A percentile compares a stretch with the other conserved stretches of the same genome.
Conservation (phyloP, 2,797 vertebrate species). For the Dicrostonyx torquatus region DNA sequence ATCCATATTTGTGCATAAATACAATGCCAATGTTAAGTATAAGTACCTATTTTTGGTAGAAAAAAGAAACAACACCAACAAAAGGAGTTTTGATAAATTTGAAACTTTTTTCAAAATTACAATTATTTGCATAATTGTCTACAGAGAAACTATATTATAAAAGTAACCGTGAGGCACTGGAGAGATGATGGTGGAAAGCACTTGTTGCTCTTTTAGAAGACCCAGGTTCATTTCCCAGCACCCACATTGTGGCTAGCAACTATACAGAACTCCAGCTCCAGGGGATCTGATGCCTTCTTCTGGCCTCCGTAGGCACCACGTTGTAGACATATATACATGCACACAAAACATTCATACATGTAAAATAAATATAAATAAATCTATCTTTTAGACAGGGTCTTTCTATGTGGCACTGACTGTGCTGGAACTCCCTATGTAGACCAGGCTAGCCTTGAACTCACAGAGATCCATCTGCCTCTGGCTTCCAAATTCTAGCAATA, state of each 20-base stretch:
- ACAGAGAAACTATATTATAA: neutral
- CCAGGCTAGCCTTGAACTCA: neutral
- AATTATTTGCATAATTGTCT: conserved; percentile 31
- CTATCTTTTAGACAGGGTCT: neutral
- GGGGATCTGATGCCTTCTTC: neutral
- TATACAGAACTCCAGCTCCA: neutral
- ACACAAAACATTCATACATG: neutral
- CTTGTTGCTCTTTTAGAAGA: neutral
- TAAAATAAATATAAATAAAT: neutral
- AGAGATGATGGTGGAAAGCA: neutral
- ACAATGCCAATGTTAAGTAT: neutral
- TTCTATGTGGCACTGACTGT: neutral
- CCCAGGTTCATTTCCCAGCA: neutral
- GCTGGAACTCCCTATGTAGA: neutral
- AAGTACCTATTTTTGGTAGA: conserved; percentile 5
- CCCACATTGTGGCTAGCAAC: neutral
- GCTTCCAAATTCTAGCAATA: neutral
- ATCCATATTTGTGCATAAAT: neutral
- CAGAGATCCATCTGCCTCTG: neutral
- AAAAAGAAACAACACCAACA: neutral
- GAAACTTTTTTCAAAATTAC: neutral
- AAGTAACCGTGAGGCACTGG: neutral
- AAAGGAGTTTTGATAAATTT: neutral
- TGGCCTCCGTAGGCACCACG: neutral
- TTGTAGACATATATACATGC: neutral